phyloP scores from a whole-genome alignment of 1,140 invertebrate species.

The Harlomillsia oculata region DNA sequence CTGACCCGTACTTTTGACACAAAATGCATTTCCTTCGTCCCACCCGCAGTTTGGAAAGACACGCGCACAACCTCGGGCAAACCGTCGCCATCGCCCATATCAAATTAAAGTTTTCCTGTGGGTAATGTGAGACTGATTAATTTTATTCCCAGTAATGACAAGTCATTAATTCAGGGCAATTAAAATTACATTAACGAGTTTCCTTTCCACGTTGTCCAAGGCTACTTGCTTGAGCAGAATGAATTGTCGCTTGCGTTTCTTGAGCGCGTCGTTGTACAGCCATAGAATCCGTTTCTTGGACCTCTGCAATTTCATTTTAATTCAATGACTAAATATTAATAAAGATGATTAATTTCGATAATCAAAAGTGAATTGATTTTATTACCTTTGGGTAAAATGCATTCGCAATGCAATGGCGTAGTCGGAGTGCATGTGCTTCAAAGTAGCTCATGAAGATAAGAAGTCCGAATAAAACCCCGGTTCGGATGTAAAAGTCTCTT shows the following conservation, averaged over 20 bases:
- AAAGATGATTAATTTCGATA: neutral
- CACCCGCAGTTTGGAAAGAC: conserved; percentile 11
- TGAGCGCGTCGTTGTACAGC: conserved; percentile 31
- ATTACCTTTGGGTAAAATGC: conserved; percentile 29
- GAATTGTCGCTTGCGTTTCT: conserved; percentile 20
- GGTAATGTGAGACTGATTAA: neutral
- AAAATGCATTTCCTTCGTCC: conserved; percentile 31
- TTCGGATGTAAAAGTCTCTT: conserved; percentile 7
- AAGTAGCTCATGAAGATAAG: conserved; percentile 20
- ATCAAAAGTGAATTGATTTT: neutral
- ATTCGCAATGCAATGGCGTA: conserved; percentile 27
- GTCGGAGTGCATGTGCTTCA: conserved; percentile 14
- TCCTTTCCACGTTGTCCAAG: conserved; percentile 3
- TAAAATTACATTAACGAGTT: conserved; percentile 1
- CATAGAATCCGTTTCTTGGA: conserved; percentile 26
- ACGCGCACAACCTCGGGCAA: conserved; percentile 20
- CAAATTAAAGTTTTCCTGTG: conserved; percentile 23
- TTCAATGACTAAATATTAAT: neutral
- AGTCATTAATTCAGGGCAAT: neutral
- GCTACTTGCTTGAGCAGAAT: neutral
- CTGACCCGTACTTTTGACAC: conserved; percentile 18
- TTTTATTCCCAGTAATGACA: neutral
- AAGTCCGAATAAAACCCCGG: conserved; percentile 11
- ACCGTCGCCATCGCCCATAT: conserved; percentile 9
- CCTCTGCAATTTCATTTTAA: conserved; percentile 13